Base-by-base conservation (phyloP, 2,797 vertebrate species). In the Schizopygopsis malacanthus region DNA sequence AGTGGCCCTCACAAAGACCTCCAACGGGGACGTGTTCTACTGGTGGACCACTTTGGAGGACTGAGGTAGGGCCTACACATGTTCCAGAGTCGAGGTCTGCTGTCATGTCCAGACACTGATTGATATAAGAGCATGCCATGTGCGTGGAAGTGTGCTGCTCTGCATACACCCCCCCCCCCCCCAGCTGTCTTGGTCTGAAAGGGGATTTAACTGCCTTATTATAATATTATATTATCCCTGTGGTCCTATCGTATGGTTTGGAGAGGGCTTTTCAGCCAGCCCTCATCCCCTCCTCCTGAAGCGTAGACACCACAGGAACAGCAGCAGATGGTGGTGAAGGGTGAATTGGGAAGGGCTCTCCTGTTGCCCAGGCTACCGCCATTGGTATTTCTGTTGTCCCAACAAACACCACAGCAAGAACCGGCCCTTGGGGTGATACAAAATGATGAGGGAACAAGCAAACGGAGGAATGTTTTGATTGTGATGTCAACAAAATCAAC, bases 251-350 rank as follows among this genome's bases (percentile, higher is more conserved):
- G 79, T 89, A 94, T 92, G 91, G 90, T 89, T 90, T 89, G 88
- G 89, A 93, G 91, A 91, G 91, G 88, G 88, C 87, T 83, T 91
- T 91, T 88, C 89, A 63, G 16, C 72, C 75, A 79, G 39, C 84
- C 83, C 85, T 82, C 7, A 28, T 63, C 63, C 70, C 80, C 85
- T 85, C 67, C 61, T 84, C 86, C 80, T 86, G 87, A 91, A 88
- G 90, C 84, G 88, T 59, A 37, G 78, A 81, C 76, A 76, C 87
- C 87, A 87, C 86, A 76, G 71, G 84, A 91, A 84, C 69, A 87
- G 69, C 88, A 92, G 94, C 94, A 95, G 94, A 94, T 95, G 94
- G 94, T 89, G 59, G 28, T 82, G 88, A 90, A 52, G 82, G 83
- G 88, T 93, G 86, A 88, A 59, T 54, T 63, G 81, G 86, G 79